Evolutionary conservation across 2,797 vertebrate species (phyloP), one percentile per base, ranked within the genome.

Genomic region (Pipistrellus kuhlii): DNA sequence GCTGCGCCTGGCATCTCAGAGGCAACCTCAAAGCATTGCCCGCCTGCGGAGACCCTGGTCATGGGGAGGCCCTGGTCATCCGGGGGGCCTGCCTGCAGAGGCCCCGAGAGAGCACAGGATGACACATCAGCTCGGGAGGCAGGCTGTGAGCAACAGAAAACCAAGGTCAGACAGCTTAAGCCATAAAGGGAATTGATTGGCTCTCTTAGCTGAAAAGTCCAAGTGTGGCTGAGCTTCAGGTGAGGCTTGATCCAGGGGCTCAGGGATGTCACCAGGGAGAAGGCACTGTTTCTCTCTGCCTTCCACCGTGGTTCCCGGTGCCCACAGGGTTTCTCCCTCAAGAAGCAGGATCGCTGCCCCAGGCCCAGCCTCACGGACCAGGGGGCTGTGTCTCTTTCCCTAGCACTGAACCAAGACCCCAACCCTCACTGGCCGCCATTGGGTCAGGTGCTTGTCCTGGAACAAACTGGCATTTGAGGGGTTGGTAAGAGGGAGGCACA

Each of bases 191-290:
- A 71, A 88, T 78, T 51, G 59, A 51, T n/a, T 55, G n/a, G 62
- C 87, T 89, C 53, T 35, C 9, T 6, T 15, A 76, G 72, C 21
- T 82, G 69, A 73, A 35, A 78, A 32, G 18, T 15, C 30, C 44
- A 68, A 53, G 38, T 17, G 21, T 10, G 2, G 0, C 27, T 30
- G 14, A 55, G 23, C 83, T 94, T 77, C 85, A 84, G 85, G 84
- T 13, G 35, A 76, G 72, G 88, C 30, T 85, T 78, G 82, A 88
- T 82, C 92, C 72, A 64, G 93, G 25, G 35, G 35, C 51, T 89
- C 84, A 30, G 17, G 2, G 44, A 38, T 5, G 20, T 48, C 27
- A 73, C 35, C 55, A n/a, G 48, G 41, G 21, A 25, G 32, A 62
- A 32, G 53, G 5, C 21, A 5, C 8, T 1, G 0, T 1, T 68